Base-by-base conservation (phyloP, 1,140 invertebrate genomes). In the Pseudomyrmex pallidus region DNA sequence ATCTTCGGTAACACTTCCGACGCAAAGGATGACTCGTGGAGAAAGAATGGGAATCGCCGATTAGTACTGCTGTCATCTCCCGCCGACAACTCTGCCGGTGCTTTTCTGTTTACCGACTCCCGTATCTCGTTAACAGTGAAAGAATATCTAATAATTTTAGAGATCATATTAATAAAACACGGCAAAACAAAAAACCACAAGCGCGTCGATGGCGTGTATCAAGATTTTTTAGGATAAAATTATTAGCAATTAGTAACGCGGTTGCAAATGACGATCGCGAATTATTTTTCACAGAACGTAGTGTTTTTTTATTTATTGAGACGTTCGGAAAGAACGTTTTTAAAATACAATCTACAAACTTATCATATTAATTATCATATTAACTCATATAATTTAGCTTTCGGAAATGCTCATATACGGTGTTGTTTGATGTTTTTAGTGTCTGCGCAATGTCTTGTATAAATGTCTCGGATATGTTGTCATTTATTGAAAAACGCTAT, bases 1-100 rank as follows among this genome's bases (percentile, higher is more conserved):
- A 67, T 48, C 56, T 83, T 74, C 46, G 68, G 68, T 72, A 62
- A 82, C 54, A 83, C n/a, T 85, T 85, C 66, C 22, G 63, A 48
- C 64, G 77, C 61, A 57, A 54, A 59, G 56, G 25, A 68, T 48
- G 56, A 78, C 22, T n/a, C 25, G 74, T 5, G 20, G 73, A 4
- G 44, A 2, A 20, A 56, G 20, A 15, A 54, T 12, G 13, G 20
- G 44, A 25, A 78, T 70, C 20, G 20, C 20, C 20, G 74, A 56
- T 63, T 70, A 61, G 20, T 25, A 76, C 61, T 83, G 63, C 50
- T 76, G 50, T 66, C 62, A 76, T 25, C 22, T 25, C 15, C 20
- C 54, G 10, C 9, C 13, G 44, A 74, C 20, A 10, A 25, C 22
- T 83, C 20, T 56, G 15, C 44, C 50, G 2, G 12, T 7, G 22